phyloP scores from a whole-genome alignment of 2,888 invertebrate species.

The Candidula unifasciata region DNA sequence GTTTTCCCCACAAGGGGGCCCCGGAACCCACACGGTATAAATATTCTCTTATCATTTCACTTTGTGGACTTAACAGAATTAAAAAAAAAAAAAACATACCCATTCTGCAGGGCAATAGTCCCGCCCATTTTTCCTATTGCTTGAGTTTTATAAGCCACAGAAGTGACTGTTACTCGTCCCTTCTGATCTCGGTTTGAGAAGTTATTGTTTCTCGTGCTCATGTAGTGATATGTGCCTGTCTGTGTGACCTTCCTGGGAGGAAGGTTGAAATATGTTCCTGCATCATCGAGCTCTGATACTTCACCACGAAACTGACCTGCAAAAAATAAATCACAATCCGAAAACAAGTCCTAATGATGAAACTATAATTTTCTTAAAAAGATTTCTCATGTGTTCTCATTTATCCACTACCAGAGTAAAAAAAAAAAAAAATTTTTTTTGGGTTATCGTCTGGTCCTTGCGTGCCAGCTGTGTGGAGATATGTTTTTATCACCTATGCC shows the following conservation, averaged over 20 bases:
- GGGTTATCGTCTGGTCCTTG: too few species aligned
- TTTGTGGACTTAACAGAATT: too few species aligned
- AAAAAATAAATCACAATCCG: not conserved
- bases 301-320: constrained; percentile 72
- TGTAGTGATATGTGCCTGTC: constrained; percentile 71
- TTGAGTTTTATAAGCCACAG: constrained; percentile 54
- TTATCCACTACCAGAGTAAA: too few species aligned
- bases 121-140: constrained; percentile 75
- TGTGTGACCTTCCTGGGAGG: constrained; percentile 69
- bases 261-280: constrained; percentile 77
- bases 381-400: too few species aligned
- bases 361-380: not conserved
- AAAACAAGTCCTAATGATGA: not conserved
- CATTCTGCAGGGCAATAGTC: constrained; percentile 59
- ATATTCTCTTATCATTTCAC: too few species aligned
- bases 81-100: constrained; percentile 58
- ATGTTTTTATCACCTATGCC: too few species aligned
- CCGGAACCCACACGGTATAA: too few species aligned
- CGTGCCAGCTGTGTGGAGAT: too few species aligned
- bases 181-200: constrained; percentile 78
- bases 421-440: too few species aligned
- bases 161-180: constrained; percentile 68
- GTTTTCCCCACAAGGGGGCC: too few species aligned
- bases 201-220: constrained; percentile 77
- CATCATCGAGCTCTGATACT: constrained; percentile 74